Percentiles rank a stretch among this genome's conserved stretches.
Conservation (phyloP, 2,113 vertebrate species). For the Tragelaphus scriptus region DNA sequence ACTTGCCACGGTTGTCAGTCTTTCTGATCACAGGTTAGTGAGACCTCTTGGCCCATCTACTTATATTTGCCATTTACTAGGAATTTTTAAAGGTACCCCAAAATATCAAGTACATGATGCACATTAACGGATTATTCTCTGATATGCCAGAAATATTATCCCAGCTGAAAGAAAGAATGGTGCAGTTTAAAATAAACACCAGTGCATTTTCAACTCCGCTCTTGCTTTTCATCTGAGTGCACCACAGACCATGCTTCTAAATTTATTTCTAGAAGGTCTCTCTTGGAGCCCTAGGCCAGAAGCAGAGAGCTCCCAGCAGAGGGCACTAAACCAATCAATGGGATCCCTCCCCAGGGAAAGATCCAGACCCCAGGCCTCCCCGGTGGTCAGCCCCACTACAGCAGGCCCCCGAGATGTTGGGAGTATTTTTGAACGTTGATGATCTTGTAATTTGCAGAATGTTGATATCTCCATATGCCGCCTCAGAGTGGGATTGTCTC, state of each 20-base stretch:
- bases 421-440: background rate
- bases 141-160: background rate
- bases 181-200: background rate
- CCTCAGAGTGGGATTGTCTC: background rate
- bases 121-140: background rate
- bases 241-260: background rate
- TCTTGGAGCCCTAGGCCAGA: background rate
- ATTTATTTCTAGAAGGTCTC: background rate
- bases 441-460: background rate
- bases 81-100: background rate
- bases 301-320: background rate
- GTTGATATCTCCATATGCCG: background rate
- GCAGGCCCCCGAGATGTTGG: background rate
- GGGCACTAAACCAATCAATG: background rate
- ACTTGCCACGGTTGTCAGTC: background rate
- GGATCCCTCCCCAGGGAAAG: background rate
- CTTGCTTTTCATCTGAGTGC: background rate
- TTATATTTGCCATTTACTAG: background rate
- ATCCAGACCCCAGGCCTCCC: background rate
- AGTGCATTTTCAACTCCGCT: background rate
- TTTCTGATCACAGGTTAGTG: background rate
- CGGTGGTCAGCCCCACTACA: accelerated
- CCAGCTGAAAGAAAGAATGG: background rate
- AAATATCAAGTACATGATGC: background rate
- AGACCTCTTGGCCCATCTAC: background rate